phyloP scores from a whole-genome alignment of 2,888 invertebrate species.

The Clusia tigrina region DNA sequence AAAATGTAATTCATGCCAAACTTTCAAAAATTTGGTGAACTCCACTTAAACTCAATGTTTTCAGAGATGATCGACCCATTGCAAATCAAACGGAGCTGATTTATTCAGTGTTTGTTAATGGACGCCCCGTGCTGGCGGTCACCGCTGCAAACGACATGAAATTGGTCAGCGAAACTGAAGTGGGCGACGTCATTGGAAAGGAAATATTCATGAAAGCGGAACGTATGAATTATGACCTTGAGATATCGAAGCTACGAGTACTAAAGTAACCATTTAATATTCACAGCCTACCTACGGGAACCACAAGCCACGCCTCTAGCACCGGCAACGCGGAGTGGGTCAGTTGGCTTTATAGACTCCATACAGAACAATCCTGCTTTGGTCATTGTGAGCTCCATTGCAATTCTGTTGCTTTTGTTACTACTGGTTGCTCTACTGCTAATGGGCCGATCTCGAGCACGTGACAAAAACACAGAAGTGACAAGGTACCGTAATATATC shows the following conservation, averaged over 20 bases:
- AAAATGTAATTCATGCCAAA: constrained; percentile 50
- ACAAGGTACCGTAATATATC: constrained; percentile 49
- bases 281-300: constrained; percentile 61
- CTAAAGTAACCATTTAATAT: background rate
- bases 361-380: constrained; percentile 59
- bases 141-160: constrained; percentile 86
- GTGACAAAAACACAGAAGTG: constrained; percentile 46
- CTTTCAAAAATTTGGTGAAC: background rate
- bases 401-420: constrained; percentile 57
- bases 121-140: constrained; percentile 79
- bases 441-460: constrained; percentile 55
- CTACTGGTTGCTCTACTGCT: constrained; percentile 58
- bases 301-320: constrained; percentile 64
- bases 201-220: constrained; percentile 83
- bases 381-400: constrained; percentile 56
- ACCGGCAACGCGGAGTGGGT: constrained; percentile 57
- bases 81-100: constrained; percentile 71
- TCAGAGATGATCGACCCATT: constrained; percentile 58
- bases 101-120: constrained; percentile 82
- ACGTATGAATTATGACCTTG: no score
- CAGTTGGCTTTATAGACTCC: constrained; percentile 55
- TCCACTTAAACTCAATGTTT: no score
- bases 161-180: constrained; percentile 80
- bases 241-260: background rate
- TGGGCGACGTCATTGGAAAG: constrained; percentile 76